phyloP scores from a whole-genome alignment of 2,797 vertebrate species.

The Austrolebias charrua region DNA sequence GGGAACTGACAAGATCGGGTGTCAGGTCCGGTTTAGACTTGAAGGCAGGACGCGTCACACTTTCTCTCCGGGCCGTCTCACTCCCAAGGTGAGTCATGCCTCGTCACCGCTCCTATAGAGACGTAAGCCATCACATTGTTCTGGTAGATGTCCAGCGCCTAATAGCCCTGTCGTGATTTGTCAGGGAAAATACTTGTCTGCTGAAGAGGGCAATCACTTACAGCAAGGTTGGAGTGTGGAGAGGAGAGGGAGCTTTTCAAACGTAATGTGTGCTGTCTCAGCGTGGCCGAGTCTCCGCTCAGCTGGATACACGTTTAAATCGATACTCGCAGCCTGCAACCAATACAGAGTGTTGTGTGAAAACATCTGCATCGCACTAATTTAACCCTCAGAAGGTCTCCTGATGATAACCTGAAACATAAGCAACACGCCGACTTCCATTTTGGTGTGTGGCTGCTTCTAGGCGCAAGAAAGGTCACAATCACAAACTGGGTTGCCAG shows the following conservation, averaged over 20 bases:
- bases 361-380: background rate
- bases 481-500: no score
- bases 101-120: conserved; percentile 55
- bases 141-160: conserved; percentile 58
- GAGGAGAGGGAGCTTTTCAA: conserved; percentile 32
- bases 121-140: conserved; percentile 47
- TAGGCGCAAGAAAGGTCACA: no score
- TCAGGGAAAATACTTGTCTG: conserved; percentile 65
- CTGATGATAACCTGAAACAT: no score
- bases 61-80: conserved; percentile 49
- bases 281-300: conserved; percentile 24
- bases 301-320: conserved; percentile 22
- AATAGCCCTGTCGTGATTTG: conserved; percentile 66
- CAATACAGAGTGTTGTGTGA: no score
- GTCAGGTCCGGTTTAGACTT: conserved; percentile 72
- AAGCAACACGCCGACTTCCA: no score
- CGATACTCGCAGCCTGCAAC: conserved; percentile 36
- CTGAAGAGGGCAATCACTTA: conserved; percentile 58
- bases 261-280: conserved; percentile 37
- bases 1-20: conserved; percentile 35
- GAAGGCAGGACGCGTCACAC: conserved; percentile 71
- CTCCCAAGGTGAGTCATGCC: conserved; percentile 73
- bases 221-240: conserved; percentile 63
- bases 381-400: no score
- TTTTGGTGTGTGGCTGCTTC: no score